Evolutionary conservation across 2,797 vertebrate species (phyloP).

Genomic region (Sylvilagus floridanus): DNA sequence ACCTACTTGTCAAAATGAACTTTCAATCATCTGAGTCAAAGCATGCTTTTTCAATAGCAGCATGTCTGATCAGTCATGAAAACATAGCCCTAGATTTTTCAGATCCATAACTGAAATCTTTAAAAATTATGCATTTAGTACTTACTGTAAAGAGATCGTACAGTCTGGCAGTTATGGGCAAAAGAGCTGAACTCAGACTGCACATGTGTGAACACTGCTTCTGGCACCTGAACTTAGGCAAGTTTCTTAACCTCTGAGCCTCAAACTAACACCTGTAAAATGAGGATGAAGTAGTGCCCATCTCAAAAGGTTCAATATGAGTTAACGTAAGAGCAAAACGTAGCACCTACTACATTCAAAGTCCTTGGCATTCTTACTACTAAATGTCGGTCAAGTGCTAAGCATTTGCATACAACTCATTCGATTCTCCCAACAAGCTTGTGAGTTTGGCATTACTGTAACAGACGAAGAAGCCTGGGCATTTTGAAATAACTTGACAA

Average conservation of each 20-base stretch:
- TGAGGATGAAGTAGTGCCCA: neutral
- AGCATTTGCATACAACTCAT: neutral
- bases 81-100: neutral
- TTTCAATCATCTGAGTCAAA: conserved; percentile 13
- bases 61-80: neutral
- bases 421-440: conserved; percentile 11
- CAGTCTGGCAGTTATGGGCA: neutral
- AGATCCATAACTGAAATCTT: conserved; percentile 31
- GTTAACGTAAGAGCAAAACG: neutral
- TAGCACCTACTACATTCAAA: neutral
- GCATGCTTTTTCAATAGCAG: conserved; percentile 32
- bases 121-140: neutral
- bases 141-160: neutral
- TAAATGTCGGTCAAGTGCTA: conserved; percentile 25
- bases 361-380: neutral
- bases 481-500: neutral
- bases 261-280: conserved; percentile 36
- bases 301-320: conserved; percentile 17
- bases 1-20: conserved; percentile 41
- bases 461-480: conserved; percentile 39
- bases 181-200: conserved; percentile 5
- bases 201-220: neutral
- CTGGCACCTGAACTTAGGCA: neutral
- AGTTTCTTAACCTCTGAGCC: conserved; percentile 20
- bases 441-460: neutral